These are phyloP conservation scores for Glaucidium brasilianum DNA, from an alignment of 2,113 vertebrate species.

Conservation along the genomic window DNA sequence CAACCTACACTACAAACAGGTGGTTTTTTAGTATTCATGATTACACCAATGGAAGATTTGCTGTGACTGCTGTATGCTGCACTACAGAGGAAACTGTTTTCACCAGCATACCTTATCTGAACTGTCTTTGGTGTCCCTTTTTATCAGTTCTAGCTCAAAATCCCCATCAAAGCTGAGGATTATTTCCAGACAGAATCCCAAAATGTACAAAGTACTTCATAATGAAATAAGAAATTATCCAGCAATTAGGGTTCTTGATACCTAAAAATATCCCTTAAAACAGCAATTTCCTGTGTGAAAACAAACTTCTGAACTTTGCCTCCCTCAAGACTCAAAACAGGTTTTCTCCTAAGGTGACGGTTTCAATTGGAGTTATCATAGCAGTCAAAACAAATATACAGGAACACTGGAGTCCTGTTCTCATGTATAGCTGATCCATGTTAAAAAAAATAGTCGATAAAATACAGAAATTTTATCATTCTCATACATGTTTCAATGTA, in stretches of 20 bases:
- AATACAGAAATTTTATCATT: neutral
- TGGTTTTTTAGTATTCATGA: neutral
- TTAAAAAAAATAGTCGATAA: neutral
- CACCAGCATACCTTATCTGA: neutral
- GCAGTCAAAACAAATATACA: neutral
- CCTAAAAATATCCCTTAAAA: neutral
- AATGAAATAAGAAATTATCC: neutral
- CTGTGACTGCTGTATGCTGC: neutral
- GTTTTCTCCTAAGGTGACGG: neutral
- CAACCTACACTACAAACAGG: neutral
- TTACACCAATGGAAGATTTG: neutral
- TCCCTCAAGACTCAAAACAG: neutral
- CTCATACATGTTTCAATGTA: neutral
- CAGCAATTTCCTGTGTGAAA: slow-evolving; percentile 22
- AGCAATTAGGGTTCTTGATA: neutral
- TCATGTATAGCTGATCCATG: neutral
- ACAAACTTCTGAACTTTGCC: neutral
- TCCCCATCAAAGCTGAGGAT: neutral
- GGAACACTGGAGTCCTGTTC: neutral
- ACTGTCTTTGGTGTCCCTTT: neutral
- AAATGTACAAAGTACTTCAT: neutral
- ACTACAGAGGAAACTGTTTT: neutral
- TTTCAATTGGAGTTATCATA: neutral
- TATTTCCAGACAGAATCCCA: neutral
- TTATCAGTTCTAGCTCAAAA: neutral